Base-by-base conservation (phyloP, 92 coral and sea anemone genomes). In the Heteractis magnifica region DNA sequence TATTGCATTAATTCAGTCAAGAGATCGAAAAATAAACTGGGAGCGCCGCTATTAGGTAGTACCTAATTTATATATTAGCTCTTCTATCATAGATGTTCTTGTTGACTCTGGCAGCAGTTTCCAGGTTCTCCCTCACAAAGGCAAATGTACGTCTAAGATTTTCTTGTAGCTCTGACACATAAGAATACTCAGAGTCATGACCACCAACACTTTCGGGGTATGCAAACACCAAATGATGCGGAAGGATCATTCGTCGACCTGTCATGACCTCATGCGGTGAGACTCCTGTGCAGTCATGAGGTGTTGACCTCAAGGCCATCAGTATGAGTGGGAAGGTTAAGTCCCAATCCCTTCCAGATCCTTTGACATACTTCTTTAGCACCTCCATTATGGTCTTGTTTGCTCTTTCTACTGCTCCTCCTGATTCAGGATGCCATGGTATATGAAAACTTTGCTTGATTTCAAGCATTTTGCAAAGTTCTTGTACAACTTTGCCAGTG, bases 261-360 rank as follows among this genome's bases (percentile, higher is more conserved):
- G 81, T 77, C 81, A 77, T 77, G 6, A 77, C 81, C n/a, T 77
- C 81, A 77, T 77, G 81, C 1, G 81, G 81, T 77, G 82, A 79
- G 1, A 79, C 82, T 34, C 65, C 72, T 3, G 72, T 79, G 34
- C 58, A 23, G 20, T 75, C 56, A 60, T 79, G 82, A 15, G 50
- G 82, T 59, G 82, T 79, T 56, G 82, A 79, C 21, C 82, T 79
- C 51, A 79, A n/a, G 44, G 82, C 72, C 82, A 79, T 79, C 26
- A 79, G 70, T 18, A 78, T 19, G 10, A 78, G 51, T 52, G 82
- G 82, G 2, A 59, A 51, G 3, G 52, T 26, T 26, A 59, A 15
- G 34, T 79, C 82, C 82, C 82, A 79, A 48, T 78, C 81, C 51
- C 51, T 78, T 19, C 81, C 81, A 53, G 19, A 44, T 12, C 82